Evolutionary conservation across 2,797 vertebrate genomes (phyloP).

Genomic region (Syngnathus rostellatus): DNA sequence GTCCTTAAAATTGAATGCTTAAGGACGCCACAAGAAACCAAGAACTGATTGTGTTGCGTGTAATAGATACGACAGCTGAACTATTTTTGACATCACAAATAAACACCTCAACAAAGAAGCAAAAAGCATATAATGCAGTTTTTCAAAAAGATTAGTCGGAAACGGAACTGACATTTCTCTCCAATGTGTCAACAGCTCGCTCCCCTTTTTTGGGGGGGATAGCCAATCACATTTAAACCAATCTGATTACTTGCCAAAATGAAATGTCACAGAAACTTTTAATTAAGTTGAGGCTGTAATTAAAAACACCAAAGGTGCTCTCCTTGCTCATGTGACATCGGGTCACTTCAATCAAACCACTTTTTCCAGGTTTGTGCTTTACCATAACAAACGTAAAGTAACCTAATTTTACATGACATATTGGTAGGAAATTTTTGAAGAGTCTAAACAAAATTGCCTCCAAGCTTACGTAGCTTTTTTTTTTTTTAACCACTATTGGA

Average conservation of each 20-base stretch:
- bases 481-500: neutral
- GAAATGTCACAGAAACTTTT: constrained; percentile 58
- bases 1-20: constrained; percentile 23
- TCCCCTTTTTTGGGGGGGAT: constrained; percentile 18
- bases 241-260: constrained; percentile 46
- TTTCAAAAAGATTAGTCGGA: neutral
- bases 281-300: constrained; percentile 57
- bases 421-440: neutral
- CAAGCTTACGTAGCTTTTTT: neutral
- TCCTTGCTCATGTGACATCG: constrained; percentile 24
- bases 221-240: constrained; percentile 48
- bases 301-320: constrained; percentile 26
- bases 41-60: constrained; percentile 14
- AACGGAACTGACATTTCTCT: neutral
- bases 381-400: neutral
- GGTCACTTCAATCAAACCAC: constrained; percentile 20
- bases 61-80: constrained; percentile 20
- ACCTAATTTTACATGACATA: too few species aligned
- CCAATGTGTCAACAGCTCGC: constrained; percentile 3
- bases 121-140: neutral
- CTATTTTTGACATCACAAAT: constrained; percentile 25
- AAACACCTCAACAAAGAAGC: constrained; percentile 1
- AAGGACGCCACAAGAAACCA: constrained; percentile 19
- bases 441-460: neutral
- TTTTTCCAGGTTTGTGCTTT: constrained; percentile 24